Conservation (phyloP, 2,888 invertebrate genomes). For the Drymonia ruficornis region DNA sequence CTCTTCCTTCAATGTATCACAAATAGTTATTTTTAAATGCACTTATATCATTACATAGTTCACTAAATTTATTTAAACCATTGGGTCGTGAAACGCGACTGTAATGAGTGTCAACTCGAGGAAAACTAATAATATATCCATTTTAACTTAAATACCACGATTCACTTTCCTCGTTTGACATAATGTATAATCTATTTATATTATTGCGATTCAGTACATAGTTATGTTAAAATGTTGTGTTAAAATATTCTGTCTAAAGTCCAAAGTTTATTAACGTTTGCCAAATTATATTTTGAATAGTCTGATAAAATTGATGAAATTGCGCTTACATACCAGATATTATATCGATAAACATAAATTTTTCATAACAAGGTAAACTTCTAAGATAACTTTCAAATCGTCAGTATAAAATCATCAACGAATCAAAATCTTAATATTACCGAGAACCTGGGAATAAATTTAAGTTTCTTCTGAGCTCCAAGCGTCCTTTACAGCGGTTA, state of each 20-base stretch:
- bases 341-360: background rate
- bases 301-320: no score
- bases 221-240: no score
- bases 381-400: background rate
- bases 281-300: no score
- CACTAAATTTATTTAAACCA: background rate
- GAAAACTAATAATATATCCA: slow-evolving; percentile 54
- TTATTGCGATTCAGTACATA: background rate
- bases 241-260: background rate
- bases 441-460: background rate
- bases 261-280: no score
- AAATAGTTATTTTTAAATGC: background rate
- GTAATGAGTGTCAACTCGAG: slow-evolving; percentile 35
- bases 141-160: slow-evolving; percentile 6
- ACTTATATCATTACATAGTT: background rate
- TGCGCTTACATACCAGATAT: no score
- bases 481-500: no score
- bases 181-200: slow-evolving; percentile 18
- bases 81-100: slow-evolving; percentile 26
- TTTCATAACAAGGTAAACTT: background rate
- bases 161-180: slow-evolving; percentile 35
- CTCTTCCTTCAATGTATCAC: background rate
- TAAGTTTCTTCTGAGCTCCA: background rate
- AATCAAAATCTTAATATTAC: background rate
- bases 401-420: background rate